Conservation (phyloP, 2,888 invertebrate species). For the Lamellibrachia satsuma region DNA sequence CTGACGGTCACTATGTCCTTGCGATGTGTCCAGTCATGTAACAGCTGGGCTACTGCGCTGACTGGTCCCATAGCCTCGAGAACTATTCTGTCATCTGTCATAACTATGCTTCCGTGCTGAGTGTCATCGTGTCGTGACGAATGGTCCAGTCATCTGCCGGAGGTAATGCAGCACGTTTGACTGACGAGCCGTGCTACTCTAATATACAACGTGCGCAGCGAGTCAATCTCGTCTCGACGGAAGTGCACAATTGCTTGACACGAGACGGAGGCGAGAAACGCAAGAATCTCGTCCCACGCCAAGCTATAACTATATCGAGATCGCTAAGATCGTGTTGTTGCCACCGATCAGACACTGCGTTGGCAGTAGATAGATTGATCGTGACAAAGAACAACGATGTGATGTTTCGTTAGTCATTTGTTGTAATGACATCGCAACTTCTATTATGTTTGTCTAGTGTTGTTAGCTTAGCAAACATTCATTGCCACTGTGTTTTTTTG, state of each 20-base stretch:
- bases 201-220: background rate
- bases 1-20: background rate
- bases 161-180: background rate
- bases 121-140: background rate
- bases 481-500: too few relatives aligned
- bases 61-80: background rate
- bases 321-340: background rate
- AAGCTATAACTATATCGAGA: background rate
- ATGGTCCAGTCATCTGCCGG: background rate
- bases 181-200: background rate
- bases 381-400: too few relatives aligned
- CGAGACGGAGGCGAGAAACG: background rate
- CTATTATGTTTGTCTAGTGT: too few relatives aligned
- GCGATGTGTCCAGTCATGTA: background rate
- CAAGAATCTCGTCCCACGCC: background rate
- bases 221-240: background rate
- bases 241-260: background rate
- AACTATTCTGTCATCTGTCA: background rate
- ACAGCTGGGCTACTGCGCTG: background rate
- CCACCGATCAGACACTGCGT: background rate
- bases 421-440: too few relatives aligned
- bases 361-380: background rate
- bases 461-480: too few relatives aligned
- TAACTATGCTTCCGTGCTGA: background rate
- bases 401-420: too few relatives aligned